These are phyloP conservation scores for Arrhopalites spinosus DNA, from an alignment of 2,888 invertebrate species.

Conservation along the genomic window DNA sequence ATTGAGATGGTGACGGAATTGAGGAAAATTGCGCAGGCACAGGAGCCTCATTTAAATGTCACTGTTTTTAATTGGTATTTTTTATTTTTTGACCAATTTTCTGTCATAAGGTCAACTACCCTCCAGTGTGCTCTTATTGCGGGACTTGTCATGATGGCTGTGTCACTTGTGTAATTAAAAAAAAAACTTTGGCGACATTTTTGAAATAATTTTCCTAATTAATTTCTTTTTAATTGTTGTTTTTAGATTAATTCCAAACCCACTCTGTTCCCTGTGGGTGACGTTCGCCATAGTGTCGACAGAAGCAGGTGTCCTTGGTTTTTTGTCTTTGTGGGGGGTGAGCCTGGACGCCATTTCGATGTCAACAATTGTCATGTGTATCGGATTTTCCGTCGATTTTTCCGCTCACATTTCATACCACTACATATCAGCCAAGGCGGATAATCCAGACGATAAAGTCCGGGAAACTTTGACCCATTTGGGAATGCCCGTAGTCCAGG, in stretches of 20 bases:
- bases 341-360: slow-evolving; percentile 93
- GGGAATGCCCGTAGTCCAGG: slow-evolving; percentile 89
- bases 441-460: slow-evolving; percentile 77
- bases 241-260: slow-evolving; percentile 91
- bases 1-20: slow-evolving; percentile 87
- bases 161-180: slow-evolving; percentile 90
- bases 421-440: slow-evolving; percentile 86
- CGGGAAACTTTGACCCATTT: slow-evolving; percentile 85
- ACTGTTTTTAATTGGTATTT: slow-evolving; percentile 95
- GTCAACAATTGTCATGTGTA: slow-evolving; percentile 97
- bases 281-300: slow-evolving; percentile 93
- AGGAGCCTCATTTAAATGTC: slow-evolving; percentile 68
- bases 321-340: slow-evolving; percentile 95
- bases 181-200: too few relatives aligned
- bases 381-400: slow-evolving; percentile 94
- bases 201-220: too few relatives aligned
- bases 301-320: slow-evolving; percentile 90
- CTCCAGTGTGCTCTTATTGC: slow-evolving; percentile 89
- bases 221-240: too few relatives aligned
- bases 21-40: slow-evolving; percentile 77
- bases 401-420: slow-evolving; percentile 95
- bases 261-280: slow-evolving; percentile 90
- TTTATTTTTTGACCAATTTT: slow-evolving; percentile 92
- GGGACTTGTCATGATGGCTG: slow-evolving; percentile 89
- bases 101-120: slow-evolving; percentile 83